phyloP scores from a whole-genome alignment of 2,797 vertebrate genomes.

The Rhincodon typus region DNA sequence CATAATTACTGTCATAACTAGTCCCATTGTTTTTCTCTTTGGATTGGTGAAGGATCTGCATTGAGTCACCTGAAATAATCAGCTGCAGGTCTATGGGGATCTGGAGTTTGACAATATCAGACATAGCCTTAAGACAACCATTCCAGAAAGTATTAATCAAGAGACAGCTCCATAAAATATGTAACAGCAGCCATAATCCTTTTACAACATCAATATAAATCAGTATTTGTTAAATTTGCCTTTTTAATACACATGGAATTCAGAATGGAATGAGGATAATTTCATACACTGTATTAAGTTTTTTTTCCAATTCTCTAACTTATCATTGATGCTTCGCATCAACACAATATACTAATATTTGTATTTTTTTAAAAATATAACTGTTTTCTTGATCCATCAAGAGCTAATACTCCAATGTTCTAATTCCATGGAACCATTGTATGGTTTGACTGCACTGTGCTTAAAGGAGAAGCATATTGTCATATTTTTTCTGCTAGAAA shows the following conservation, averaged over 20 bases:
- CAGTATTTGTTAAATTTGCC: neutral
- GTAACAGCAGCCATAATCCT: constrained; percentile 15
- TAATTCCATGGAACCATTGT: neutral
- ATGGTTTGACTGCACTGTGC: neutral
- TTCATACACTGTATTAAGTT: neutral
- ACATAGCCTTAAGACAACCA: constrained; percentile 31
- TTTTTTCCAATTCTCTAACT: neutral
- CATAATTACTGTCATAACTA: constrained; percentile 17
- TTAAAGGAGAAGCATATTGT: neutral
- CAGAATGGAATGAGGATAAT: neutral
- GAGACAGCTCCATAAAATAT: constrained; percentile 30
- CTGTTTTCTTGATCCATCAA: neutral
- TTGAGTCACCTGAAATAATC: constrained; percentile 30
- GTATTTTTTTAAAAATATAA: neutral
- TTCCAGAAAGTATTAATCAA: constrained; percentile 29
- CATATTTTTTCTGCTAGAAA: neutral
- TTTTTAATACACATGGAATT: neutral
- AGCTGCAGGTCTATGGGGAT: neutral
- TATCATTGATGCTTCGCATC: neutral
- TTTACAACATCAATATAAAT: neutral
- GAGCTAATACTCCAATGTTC: neutral
- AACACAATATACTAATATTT: neutral
- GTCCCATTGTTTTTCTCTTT: neutral
- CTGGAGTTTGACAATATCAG: constrained; percentile 23
- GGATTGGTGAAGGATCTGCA: neutral